Percentiles rank a stretch among this genome's conserved stretches.
Evolutionary conservation across 2,113 vertebrate species (phyloP).

Genomic region (Rissa tridactyla): DNA sequence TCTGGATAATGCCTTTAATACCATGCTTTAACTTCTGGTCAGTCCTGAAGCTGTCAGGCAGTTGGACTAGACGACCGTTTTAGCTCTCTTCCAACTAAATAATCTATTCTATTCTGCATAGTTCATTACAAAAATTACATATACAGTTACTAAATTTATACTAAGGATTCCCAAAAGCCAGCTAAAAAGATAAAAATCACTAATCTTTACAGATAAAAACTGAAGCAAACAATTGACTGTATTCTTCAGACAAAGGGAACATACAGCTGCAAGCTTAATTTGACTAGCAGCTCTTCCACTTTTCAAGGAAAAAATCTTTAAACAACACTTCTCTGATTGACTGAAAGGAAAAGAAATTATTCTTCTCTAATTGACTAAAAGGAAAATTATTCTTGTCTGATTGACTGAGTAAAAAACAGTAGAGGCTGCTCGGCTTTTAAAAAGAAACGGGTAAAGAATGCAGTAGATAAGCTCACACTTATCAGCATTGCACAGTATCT

Average conservation of each 20-base stretch:
- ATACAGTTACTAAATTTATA: not conserved
- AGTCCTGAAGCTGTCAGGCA: not conserved
- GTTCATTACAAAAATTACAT: not conserved
- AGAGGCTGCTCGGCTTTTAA: not conserved
- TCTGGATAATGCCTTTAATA: not conserved
- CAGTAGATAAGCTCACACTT: not conserved
- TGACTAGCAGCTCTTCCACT: not conserved
- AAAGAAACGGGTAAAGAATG: not conserved
- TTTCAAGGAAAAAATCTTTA: not conserved
- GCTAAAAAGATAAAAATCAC: not conserved
- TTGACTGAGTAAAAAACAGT: not conserved
- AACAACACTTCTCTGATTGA: not conserved
- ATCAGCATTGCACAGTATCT: not conserved
- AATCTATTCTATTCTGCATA: not conserved
- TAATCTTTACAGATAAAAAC: not conserved
- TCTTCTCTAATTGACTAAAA: not conserved
- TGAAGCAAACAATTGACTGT: not conserved
- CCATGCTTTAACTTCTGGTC: not conserved
- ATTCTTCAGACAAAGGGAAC: not conserved
- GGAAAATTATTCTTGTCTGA: not conserved
- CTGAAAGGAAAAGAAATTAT: not conserved
- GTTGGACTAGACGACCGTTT: not conserved
- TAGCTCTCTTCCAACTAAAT: not conserved
- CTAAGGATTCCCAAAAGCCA: not conserved
- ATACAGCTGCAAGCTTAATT: not conserved